These are phyloP conservation scores for Acrobasis repandana DNA, from an alignment of 2,888 invertebrate genomes.

Conservation along the genomic window DNA sequence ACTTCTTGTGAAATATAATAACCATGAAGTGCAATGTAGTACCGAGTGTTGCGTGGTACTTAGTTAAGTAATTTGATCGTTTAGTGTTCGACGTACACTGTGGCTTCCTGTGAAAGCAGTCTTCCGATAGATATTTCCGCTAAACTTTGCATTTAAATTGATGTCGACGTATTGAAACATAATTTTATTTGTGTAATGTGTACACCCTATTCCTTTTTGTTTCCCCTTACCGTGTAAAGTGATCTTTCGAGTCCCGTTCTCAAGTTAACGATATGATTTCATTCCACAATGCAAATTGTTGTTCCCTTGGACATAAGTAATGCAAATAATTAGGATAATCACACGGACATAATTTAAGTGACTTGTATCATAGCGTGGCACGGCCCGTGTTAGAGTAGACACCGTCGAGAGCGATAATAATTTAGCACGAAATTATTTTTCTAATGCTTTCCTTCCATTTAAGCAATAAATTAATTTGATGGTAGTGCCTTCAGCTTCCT, in stretches of 20 bases:
- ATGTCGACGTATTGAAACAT: conserved; percentile 55
- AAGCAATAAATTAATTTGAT: conserved; percentile 77
- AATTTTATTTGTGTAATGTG: conserved; percentile 42
- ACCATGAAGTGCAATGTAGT: conserved; percentile 73
- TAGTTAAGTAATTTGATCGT: conserved; percentile 74
- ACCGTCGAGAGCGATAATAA: conserved; percentile 65
- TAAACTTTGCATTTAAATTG: conserved; percentile 75
- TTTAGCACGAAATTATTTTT: conserved; percentile 75
- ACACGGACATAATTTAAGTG: conserved; percentile 49
- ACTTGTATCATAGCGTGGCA: conserved; percentile 59
- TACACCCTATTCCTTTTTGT: conserved; percentile 31
- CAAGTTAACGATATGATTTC: conserved; percentile 36
- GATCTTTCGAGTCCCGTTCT: conserved; percentile 21
- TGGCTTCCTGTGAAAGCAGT: conserved; percentile 82
- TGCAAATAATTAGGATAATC: conserved; percentile 49
- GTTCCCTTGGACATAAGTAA: conserved; percentile 52
- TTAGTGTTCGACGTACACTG: conserved; percentile 73
- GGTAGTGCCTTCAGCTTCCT: conserved; percentile 82
- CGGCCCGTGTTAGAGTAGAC: conserved; percentile 53
- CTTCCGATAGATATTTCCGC: conserved; percentile 81
- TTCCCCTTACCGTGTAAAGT: conserved; percentile 14
- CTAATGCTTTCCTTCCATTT: conserved; percentile 74
- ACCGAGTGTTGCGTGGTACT: conserved; percentile 66
- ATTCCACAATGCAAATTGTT: conserved; percentile 60
- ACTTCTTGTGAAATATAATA: conserved; percentile 66